These are phyloP conservation scores for Ceyx cyanopectus DNA, from an alignment of 2,113 vertebrate genomes.

Conservation along the genomic window DNA sequence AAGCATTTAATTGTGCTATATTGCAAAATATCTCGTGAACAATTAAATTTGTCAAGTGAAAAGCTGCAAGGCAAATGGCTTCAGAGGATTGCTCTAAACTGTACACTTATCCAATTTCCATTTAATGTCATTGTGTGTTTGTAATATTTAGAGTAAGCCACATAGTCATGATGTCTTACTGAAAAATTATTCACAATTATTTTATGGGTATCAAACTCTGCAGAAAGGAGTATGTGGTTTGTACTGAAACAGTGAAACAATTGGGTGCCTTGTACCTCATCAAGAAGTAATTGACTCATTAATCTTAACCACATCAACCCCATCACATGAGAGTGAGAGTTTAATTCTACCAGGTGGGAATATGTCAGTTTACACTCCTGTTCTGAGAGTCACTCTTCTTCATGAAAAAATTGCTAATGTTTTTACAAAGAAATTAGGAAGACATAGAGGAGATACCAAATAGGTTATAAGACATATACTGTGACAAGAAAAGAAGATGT, in stretches of 20 bases:
- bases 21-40: background rate
- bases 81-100: constrained; percentile 42
- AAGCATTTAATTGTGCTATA: constrained; percentile 17
- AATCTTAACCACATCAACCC: constrained; percentile 69
- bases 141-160: constrained; percentile 4
- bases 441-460: background rate
- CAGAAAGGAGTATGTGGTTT: background rate
- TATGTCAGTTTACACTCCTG: background rate
- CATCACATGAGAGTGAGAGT: constrained; percentile 64
- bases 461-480: background rate
- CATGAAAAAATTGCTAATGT: background rate
- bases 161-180: constrained; percentile 21
- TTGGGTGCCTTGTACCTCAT: constrained; percentile 65
- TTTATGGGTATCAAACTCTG: constrained; percentile 56
- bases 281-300: constrained; percentile 78
- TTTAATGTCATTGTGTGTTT: constrained; percentile 51
- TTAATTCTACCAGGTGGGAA: constrained; percentile 73
- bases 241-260: constrained; percentile 49
- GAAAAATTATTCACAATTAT: constrained; percentile 44
- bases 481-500: background rate
- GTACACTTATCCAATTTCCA: constrained; percentile 38
- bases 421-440: background rate
- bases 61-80: constrained; percentile 47
- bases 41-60: constrained; percentile 38
- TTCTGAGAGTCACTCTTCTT: constrained; percentile 40